phyloP scores from a whole-genome alignment of 2,113 vertebrate genomes.

The Fulica atra region DNA sequence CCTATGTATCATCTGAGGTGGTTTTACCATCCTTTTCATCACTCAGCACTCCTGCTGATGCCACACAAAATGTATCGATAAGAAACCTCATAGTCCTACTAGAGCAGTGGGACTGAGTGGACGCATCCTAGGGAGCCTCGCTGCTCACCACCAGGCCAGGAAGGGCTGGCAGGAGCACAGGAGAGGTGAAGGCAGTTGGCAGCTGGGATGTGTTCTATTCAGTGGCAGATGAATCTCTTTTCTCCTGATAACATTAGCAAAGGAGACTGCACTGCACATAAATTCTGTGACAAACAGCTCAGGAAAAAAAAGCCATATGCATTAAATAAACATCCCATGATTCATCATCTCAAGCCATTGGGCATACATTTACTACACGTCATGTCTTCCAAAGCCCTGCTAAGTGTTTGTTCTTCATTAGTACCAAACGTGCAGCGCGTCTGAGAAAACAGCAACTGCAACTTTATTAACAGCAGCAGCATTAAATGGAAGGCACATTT shows the following conservation, averaged over 20 bases:
- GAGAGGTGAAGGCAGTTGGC: neutral
- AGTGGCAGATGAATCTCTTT: neutral
- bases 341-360: neutral
- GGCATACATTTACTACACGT: neutral
- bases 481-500: neutral
- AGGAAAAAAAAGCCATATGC: neutral
- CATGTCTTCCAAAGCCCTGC: neutral
- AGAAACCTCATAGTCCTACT: neutral
- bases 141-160: neutral
- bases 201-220: neutral
- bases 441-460: neutral
- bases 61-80: neutral
- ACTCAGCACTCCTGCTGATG: neutral
- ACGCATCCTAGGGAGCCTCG: neutral
- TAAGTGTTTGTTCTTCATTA: slow-evolving; percentile 11
- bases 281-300: neutral
- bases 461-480: neutral
- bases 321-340: neutral
- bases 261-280: neutral
- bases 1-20: neutral
- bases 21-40: neutral
- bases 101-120: neutral
- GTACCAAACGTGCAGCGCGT: neutral
- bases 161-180: neutral
- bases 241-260: neutral